Evolutionary conservation across 2,888 invertebrate species (phyloP), one percentile per base, ranked within the genome.

Genomic region (Polyploca ridens): DNA sequence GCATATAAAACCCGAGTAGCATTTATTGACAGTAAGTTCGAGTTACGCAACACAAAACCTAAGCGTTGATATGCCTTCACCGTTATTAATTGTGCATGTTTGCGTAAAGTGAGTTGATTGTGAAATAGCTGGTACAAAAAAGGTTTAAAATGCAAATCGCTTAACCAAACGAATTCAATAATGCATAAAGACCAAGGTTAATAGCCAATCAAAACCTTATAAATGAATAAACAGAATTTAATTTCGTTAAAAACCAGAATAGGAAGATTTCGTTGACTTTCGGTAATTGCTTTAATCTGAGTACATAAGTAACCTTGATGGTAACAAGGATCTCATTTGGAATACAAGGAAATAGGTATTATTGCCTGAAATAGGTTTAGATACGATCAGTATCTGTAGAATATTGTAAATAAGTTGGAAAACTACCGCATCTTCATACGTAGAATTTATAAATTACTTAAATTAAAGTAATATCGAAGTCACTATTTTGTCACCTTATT

Each of bases 101-200:
- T n/a, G n/a, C n/a, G n/a, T n/a, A n/a, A n/a, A n/a, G n/a, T n/a
- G n/a, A n/a, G 6, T 8, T 19, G 0, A 19, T 54, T 54, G 19
- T 10, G 54, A 19, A 54, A 54, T 10, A 54, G 8, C 19, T 4
- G n/a, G 6, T 54, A 54, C 54, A 54, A 54, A 54, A 54, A 54
- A 3, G 19, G 6, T 54, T 54, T 16, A 19, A 19, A 16, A 54
- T 54, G 16, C 19, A 54, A 54, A 54, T 54, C 19, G 10, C 19
- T 19, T 19, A 54, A 54, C 19, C 10, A 19, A 54, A 54, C 54
- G 19, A 54, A 19, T 19, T 19, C 54, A 19, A 54, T 54, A n/a
- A 54, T 19, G 49, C 16, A n/a, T 54, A 54, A 54, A 54, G 5
- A 54, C 19, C 54, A 54, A 54, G 54, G 54, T 54, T 19, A 54